A percentile compares a stretch with the other conserved stretches of the same genome.
These are phyloP conservation scores for Pollenia amentaria DNA, from an alignment of 2,888 invertebrate species.

Conservation along the genomic window DNA sequence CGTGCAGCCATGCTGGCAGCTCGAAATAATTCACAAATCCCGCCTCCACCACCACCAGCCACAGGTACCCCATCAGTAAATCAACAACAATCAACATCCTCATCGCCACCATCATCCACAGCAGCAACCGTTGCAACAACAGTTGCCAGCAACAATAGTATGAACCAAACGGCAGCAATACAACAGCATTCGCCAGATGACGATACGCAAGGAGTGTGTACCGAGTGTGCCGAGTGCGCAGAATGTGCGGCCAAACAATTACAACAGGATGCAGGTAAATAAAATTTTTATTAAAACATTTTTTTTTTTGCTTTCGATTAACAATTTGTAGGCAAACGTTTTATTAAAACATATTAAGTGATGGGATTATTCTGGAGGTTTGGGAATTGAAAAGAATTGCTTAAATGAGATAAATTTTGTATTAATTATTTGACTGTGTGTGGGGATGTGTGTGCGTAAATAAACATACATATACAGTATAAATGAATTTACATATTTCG, in stretches of 20 bases:
- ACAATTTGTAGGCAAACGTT: not conserved
- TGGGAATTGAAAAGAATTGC: no score
- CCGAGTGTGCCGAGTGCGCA: slow-evolving; percentile 84
- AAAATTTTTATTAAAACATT: slow-evolving; percentile 14
- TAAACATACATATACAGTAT: no score
- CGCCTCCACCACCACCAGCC: slow-evolving; percentile 77
- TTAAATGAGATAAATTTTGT: no score
- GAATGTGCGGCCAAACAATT: slow-evolving; percentile 84
- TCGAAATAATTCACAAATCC: slow-evolving; percentile 79
- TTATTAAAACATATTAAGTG: no score
- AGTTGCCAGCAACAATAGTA: slow-evolving; percentile 57
- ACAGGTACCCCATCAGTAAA: slow-evolving; percentile 63
- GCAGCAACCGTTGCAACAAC: slow-evolving; percentile 60
- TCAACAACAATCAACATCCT: slow-evolving; percentile 57
- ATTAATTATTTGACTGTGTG: no score
- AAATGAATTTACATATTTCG: no score
- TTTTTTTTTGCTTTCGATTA: not conserved
- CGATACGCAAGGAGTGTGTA: slow-evolving; percentile 82
- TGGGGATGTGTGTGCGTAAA: no score
- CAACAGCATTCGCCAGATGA: slow-evolving; percentile 79
- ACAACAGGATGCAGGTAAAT: slow-evolving; percentile 83
- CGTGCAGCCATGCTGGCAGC: slow-evolving; percentile 86
- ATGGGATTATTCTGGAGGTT: no score
- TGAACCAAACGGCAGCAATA: slow-evolving; percentile 61
- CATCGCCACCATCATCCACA: slow-evolving; percentile 56